Evolutionary conservation across 2,797 vertebrate genomes (phyloP).

Genomic region (Lacerta viridis): DNA sequence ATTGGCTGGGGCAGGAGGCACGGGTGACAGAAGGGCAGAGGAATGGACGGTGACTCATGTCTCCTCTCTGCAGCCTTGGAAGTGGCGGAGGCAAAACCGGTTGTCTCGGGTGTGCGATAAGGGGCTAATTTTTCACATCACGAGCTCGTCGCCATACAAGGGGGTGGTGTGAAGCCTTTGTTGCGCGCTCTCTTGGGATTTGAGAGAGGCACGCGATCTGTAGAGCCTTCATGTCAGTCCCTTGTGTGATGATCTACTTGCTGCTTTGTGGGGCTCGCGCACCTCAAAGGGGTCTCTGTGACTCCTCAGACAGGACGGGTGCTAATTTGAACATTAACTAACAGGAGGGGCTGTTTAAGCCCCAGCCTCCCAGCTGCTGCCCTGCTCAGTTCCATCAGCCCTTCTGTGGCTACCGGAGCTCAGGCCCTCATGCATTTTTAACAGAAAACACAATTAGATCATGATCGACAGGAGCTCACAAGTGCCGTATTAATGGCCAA

Average conservation of each 20-base stretch:
- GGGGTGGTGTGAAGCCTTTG: not conserved
- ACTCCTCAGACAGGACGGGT: not conserved
- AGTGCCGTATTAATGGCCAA: not conserved
- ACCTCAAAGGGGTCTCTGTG: not conserved
- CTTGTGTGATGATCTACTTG: not conserved
- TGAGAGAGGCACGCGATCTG: not conserved
- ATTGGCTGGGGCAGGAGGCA: not conserved
- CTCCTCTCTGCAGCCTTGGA: not conserved
- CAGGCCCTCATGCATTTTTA: constrained; percentile 17
- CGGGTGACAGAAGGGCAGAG: not conserved
- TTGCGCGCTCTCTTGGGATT: not conserved
- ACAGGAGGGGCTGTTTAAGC: not conserved
- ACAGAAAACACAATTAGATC: constrained; percentile 22
- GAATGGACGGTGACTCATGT: not conserved
- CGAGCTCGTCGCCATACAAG: not conserved
- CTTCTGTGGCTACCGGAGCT: not conserved
- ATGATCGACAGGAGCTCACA: not conserved
- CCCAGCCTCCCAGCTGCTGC: no score
- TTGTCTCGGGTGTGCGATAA: not conserved
- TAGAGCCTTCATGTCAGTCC: not conserved
- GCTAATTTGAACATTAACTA: not conserved
- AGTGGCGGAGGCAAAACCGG: not conserved
- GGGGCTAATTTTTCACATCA: not conserved
- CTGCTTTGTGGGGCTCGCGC: not conserved
- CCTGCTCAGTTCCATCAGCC: not conserved